Conservation (phyloP, 2,888 invertebrate species). For the Standfussiana lucernea region DNA sequence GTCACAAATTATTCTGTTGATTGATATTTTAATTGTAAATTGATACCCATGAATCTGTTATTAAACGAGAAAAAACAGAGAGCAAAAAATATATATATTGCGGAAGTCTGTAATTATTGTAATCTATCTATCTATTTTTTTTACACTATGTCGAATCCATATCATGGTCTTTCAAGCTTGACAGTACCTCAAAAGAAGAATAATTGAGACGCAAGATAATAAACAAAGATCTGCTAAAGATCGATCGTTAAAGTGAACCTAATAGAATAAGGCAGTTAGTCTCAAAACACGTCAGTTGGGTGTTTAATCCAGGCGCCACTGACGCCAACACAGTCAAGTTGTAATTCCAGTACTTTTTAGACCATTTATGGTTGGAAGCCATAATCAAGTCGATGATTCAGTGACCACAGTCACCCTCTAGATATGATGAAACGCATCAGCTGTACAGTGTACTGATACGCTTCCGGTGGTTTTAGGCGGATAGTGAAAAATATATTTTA, state of each 20-base stretch:
- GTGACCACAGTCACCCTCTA: conserved; percentile 54
- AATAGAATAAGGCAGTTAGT: conserved; percentile 17
- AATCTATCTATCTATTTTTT: conserved; percentile 49
- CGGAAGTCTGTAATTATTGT: conserved; percentile 65
- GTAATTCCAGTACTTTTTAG: conserved; percentile 60
- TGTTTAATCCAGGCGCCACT: conserved; percentile 57
- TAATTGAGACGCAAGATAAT: neutral
- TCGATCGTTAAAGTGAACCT: conserved; percentile 18
- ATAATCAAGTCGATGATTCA: conserved; percentile 63
- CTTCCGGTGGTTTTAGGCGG: neutral
- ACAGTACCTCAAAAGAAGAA: conserved; percentile 8
- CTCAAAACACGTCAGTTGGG: conserved; percentile 47
- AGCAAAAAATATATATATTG: conserved; percentile 57
- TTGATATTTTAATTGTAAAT: conserved; percentile 84
- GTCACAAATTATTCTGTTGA: conserved; percentile 79
- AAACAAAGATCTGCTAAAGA: conserved; percentile 13
- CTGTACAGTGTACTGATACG: too few relatives aligned
- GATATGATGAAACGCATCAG: conserved; percentile 34
- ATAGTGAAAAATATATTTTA: neutral
- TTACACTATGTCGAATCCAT: conserved; percentile 48
- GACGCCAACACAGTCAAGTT: conserved; percentile 56
- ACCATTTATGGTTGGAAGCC: conserved; percentile 63
- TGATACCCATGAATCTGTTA: conserved; percentile 72
- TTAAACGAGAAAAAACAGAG: conserved; percentile 57
- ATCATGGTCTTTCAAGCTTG: conserved; percentile 37